These are phyloP conservation scores for Siphamia tubifer DNA, from an alignment of 2,113 vertebrate species.

Conservation along the genomic window DNA sequence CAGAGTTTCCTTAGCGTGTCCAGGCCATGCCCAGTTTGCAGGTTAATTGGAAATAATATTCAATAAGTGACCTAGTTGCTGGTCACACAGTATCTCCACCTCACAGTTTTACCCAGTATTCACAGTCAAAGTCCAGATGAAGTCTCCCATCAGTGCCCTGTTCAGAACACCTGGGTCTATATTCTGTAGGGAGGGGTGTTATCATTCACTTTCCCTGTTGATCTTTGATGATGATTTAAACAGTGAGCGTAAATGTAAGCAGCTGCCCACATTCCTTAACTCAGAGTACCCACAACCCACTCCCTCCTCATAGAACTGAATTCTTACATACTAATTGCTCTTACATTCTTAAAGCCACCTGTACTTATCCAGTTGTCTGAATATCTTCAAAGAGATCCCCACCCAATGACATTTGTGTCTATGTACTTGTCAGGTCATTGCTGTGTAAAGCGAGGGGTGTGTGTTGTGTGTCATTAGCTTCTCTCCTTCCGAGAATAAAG, in stretches of 20 bases:
- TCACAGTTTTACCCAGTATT: no score
- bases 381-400: conserved; percentile 64
- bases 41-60: no score
- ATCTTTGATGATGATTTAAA: not conserved
- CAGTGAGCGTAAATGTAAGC: not conserved
- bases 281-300: not conserved
- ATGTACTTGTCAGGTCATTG: conserved; percentile 50
- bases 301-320: conserved; percentile 9
- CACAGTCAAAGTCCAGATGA: no score
- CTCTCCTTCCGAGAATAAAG: conserved; percentile 56
- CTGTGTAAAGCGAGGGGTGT: conserved; percentile 53
- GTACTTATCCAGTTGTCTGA: conserved; percentile 35
- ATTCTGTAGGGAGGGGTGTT: not conserved
- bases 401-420: conserved; percentile 41
- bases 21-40: no score
- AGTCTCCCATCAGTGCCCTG: no score
- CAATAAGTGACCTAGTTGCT: no score
- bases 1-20: no score
- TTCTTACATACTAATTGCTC: conserved; percentile 31
- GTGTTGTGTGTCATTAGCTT: conserved; percentile 54
- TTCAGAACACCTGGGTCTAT: no score
- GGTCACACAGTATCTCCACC: no score
- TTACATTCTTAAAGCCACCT: conserved; percentile 51
- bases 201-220: not conserved
- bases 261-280: conserved; percentile 42